Evolutionary conservation across 1,140 invertebrate genomes (phyloP).

Genomic region (Ectropis grisescens): DNA sequence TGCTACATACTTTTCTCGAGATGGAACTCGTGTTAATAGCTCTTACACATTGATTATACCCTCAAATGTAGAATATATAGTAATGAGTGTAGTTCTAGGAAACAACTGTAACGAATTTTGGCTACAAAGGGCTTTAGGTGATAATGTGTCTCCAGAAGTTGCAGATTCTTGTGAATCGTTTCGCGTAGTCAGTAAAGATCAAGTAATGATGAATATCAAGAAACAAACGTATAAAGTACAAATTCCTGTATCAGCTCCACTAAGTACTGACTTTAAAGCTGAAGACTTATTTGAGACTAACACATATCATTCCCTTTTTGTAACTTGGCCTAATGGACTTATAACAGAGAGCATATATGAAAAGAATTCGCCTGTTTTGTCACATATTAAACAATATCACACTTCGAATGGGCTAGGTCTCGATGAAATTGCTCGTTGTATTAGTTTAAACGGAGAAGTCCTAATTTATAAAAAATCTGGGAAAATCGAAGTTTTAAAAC

Average conservation of each 20-base stretch:
- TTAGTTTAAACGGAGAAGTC: constrained; percentile 54
- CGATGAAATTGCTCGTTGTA: constrained; percentile 48
- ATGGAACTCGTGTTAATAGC: constrained; percentile 52
- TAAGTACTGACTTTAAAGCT: too few relatives aligned
- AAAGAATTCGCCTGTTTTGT: constrained; percentile 42
- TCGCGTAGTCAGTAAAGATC: constrained; percentile 35
- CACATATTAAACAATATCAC: constrained; percentile 66
- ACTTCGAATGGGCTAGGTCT: constrained; percentile 15
- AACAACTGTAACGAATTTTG: constrained; percentile 38
- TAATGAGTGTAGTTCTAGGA: constrained; percentile 34
- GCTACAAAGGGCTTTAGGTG: constrained; percentile 35
- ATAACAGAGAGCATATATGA: constrained; percentile 59
- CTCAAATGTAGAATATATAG: constrained; percentile 39
- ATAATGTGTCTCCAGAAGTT: constrained; percentile 23
- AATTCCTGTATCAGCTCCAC: constrained; percentile 5
- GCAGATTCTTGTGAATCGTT: constrained; percentile 30
- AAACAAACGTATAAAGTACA: constrained; percentile 32
- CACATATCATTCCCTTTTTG: constrained; percentile 41
- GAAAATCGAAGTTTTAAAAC: constrained; percentile 34
- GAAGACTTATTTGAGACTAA: constrained; percentile 21
- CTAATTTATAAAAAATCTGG: constrained; percentile 45
- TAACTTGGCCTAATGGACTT: constrained; percentile 69
- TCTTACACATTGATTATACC: constrained; percentile 56
- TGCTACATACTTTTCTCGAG: constrained; percentile 53
- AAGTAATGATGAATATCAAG: constrained; percentile 51